These are phyloP conservation scores for Argynnis bischoffii DNA, from an alignment of 2,888 invertebrate genomes.

Conservation along the genomic window DNA sequence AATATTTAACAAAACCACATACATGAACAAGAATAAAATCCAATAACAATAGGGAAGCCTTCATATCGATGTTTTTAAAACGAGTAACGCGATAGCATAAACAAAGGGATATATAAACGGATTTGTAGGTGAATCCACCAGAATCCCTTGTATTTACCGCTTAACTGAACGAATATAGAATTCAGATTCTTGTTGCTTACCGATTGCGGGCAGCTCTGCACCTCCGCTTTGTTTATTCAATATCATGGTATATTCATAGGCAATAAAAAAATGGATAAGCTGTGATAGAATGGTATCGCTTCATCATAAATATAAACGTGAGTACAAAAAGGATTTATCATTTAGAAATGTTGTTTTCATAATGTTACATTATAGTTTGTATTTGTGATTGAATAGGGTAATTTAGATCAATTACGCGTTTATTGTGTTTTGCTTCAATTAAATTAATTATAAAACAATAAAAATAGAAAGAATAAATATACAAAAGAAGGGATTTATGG, in stretches of 20 bases:
- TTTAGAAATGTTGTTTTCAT: too few relatives aligned
- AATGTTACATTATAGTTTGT: too few relatives aligned
- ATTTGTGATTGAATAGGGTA: too few relatives aligned
- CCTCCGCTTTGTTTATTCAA: conserved; percentile 20
- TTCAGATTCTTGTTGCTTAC: conserved; percentile 32
- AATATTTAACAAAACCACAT: not conserved
- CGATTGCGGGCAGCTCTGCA: conserved; percentile 16
- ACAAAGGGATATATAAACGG: conserved; percentile 30
- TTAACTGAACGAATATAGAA: conserved; percentile 31
- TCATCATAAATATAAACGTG: too few relatives aligned
- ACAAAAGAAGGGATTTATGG: too few relatives aligned
- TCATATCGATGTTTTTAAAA: conserved; percentile 2
- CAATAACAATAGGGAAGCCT: not conserved
- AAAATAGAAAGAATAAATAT: too few relatives aligned
- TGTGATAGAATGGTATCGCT: not conserved
- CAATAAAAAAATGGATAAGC: conserved; percentile 2
- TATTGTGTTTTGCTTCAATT: too few relatives aligned
- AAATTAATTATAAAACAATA: too few relatives aligned
- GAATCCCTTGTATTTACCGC: conserved; percentile 37
- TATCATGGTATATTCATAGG: conserved; percentile 4
- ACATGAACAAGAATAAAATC: not conserved
- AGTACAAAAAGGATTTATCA: too few relatives aligned
- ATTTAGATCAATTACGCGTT: too few relatives aligned
- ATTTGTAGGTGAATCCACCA: conserved; percentile 35
- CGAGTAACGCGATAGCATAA: conserved; percentile 20